Evolutionary conservation across 2,113 vertebrate species (phyloP).

Genomic region (Pantherophis guttatus): DNA sequence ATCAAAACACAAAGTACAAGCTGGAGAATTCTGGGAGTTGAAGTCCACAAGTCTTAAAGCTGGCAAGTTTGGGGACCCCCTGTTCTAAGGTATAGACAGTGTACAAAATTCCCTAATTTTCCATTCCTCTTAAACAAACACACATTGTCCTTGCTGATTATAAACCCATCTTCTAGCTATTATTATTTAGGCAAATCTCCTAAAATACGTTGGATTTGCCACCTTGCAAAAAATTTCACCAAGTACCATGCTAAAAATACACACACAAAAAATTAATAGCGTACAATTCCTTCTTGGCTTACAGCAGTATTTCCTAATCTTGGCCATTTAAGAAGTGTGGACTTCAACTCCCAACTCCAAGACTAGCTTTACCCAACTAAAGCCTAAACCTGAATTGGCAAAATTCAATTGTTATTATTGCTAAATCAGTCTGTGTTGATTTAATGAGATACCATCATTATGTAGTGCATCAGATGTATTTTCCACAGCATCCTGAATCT

Average conservation of each 20-base stretch:
- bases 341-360: background rate
- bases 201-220: background rate
- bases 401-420: background rate
- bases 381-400: background rate
- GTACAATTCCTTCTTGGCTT: background rate
- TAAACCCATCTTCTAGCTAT: background rate
- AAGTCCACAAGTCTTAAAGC: too few relatives aligned
- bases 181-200: background rate
- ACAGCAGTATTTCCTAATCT: background rate
- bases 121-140: background rate
- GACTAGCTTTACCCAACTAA: background rate
- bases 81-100: background rate
- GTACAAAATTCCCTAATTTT: background rate
- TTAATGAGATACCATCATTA: background rate
- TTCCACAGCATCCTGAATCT: background rate
- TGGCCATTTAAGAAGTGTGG: background rate
- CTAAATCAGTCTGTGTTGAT: background rate
- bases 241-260: background rate
- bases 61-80: too few relatives aligned
- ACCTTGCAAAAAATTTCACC: background rate
- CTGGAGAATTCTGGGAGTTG: too few relatives aligned
- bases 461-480: background rate
- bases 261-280: too few relatives aligned
- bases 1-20: too few relatives aligned
- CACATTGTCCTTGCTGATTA: background rate